Conservation (phyloP, 2,113 vertebrate genomes). For the Apteryx mantelli region DNA sequence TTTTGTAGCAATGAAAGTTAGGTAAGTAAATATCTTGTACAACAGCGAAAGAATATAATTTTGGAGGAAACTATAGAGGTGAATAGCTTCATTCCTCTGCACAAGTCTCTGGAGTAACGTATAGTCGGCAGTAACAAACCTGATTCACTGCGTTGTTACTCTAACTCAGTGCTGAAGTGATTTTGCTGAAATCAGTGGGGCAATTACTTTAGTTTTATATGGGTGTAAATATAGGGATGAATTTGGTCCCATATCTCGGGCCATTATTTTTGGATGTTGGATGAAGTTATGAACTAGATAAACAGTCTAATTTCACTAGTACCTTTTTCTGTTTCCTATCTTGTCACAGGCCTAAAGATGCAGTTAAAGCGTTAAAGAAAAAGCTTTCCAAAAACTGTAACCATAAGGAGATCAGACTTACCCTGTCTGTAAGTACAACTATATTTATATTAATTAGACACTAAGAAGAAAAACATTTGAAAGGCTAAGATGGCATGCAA, state of each 20-base stretch:
- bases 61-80: not conserved
- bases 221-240: not conserved
- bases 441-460: conserved; percentile 37
- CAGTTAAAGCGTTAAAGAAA: conserved; percentile 82
- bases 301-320: not conserved
- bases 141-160: not conserved
- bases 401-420: conserved; percentile 81
- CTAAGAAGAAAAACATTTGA: conserved; percentile 20
- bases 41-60: not conserved
- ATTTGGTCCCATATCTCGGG: not conserved
- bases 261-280: not conserved
- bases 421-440: conserved; percentile 81
- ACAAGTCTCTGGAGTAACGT: not conserved
- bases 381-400: conserved; percentile 84
- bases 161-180: not conserved
- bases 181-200: not conserved
- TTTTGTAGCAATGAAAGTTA: not conserved
- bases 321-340: conserved; percentile 23
- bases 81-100: not conserved
- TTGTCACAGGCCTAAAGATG: conserved; percentile 79
- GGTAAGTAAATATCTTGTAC: not conserved
- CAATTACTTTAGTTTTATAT: conserved; percentile 4
- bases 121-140: not conserved
- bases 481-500: conserved; percentile 38
- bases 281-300: not conserved